Evolutionary conservation across 2,888 invertebrate genomes (phyloP).

Genomic region (Nematopogon swammerdamellus): DNA sequence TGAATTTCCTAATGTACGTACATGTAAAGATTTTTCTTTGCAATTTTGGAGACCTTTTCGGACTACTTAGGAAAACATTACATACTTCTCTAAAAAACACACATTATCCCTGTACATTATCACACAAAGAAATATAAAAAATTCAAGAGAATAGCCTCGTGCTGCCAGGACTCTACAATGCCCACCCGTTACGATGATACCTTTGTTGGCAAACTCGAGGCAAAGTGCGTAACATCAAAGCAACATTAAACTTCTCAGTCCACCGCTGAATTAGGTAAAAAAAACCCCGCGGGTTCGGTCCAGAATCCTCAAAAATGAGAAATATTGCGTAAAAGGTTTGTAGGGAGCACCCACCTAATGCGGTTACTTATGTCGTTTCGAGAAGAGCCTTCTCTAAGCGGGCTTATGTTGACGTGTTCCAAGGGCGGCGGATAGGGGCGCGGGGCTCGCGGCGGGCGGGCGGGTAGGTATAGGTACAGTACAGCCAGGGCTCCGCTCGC

Average conservation of each 20-base stretch:
- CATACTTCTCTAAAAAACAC: no score
- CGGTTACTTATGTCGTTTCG: not conserved
- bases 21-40: no score
- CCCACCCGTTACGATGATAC: not conserved
- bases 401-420: not conserved
- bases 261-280: not conserved
- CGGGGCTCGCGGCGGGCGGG: not conserved
- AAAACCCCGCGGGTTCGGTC: not conserved
- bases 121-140: no score
- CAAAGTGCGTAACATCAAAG: not conserved
- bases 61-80: no score
- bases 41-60: no score
- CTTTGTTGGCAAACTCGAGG: not conserved
- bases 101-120: no score
- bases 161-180: no score
- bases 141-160: no score
- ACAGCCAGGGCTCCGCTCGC: not conserved
- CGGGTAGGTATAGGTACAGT: no score
- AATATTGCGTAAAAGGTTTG: not conserved
- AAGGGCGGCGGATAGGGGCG: not conserved
- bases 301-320: not conserved
- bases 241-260: not conserved
- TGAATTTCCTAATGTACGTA: no score
- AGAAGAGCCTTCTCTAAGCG: not conserved
- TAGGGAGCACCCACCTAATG: not conserved